phyloP scores from a whole-genome alignment of 2,113 vertebrate species.

The Shinisaurus crocodilurus region DNA sequence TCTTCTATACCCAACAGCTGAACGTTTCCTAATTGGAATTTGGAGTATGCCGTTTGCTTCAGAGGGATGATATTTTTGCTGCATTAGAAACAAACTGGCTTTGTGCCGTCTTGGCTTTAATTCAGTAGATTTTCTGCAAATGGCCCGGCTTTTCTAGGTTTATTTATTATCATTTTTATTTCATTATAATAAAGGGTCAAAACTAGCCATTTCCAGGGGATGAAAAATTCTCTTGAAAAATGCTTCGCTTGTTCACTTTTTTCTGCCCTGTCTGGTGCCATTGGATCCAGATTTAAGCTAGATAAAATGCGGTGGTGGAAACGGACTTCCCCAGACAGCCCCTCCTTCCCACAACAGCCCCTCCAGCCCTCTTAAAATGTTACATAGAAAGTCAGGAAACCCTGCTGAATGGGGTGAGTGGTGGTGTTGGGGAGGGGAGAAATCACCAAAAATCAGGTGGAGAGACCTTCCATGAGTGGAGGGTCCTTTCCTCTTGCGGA shows the following conservation, averaged over 20 bases:
- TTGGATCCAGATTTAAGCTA: not conserved
- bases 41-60: constrained; percentile 2
- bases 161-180: not conserved
- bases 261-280: not conserved
- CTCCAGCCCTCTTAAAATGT: too few relatives aligned
- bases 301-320: too few relatives aligned
- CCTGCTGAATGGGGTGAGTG: too few relatives aligned
- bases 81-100: not conserved
- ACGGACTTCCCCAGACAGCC: too few relatives aligned
- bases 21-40: constrained; percentile 6
- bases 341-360: too few relatives aligned
- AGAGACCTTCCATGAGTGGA: too few relatives aligned
- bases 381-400: too few relatives aligned
- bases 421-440: too few relatives aligned
- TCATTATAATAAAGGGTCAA: not conserved
- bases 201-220: not conserved
- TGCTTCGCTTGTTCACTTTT: not conserved
- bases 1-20: not conserved
- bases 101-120: not conserved
- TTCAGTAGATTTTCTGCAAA: not conserved
- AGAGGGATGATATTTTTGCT: not conserved
- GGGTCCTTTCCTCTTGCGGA: too few relatives aligned
- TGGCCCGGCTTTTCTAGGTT: not conserved
- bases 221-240: not conserved
- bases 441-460: too few relatives aligned